These are phyloP conservation scores for Drosophila novamexicana DNA, from an alignment of 1,140 invertebrate species.

Conservation along the genomic window DNA sequence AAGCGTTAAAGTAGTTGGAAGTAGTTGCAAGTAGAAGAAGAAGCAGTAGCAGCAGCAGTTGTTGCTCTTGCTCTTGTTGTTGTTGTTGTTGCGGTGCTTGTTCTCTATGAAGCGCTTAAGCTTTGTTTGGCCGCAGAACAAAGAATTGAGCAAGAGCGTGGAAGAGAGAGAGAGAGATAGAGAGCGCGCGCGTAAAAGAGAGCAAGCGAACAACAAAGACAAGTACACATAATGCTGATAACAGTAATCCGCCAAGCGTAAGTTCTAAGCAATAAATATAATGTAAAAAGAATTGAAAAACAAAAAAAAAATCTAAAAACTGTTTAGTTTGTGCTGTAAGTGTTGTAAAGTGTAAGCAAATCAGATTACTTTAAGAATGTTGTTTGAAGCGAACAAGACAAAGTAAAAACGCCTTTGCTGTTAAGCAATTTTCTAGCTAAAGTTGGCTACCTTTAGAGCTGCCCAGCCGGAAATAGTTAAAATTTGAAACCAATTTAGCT, in stretches of 20 bases:
- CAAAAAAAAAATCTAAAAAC: neutral
- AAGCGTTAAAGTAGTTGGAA: slow-evolving; percentile 1
- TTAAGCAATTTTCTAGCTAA: too few relatives aligned
- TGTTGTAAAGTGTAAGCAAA: neutral
- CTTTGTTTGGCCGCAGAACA: slow-evolving; percentile 30
- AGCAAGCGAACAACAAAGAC: slow-evolving; percentile 8
- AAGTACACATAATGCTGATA: slow-evolving; percentile 29
- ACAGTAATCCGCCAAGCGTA: slow-evolving; percentile 36
- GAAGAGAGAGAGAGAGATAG: neutral
- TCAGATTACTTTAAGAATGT: too few relatives aligned
- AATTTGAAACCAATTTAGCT: too few relatives aligned
- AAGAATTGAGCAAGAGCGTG: slow-evolving; percentile 4
- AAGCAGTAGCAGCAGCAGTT: neutral
- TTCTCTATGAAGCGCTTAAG: slow-evolving; percentile 41
- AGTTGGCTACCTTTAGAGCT: too few relatives aligned
- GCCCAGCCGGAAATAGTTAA: too few relatives aligned
- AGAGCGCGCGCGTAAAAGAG: slow-evolving; percentile 10
- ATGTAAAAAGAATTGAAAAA: neutral
- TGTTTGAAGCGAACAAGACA: too few relatives aligned
- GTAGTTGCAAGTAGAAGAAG: slow-evolving; percentile 9
- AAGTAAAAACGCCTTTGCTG: too few relatives aligned
- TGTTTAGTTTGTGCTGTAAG: neutral
- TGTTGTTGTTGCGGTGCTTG: slow-evolving; percentile 4
- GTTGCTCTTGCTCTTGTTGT: neutral
- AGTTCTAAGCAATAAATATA: neutral